Conservation (phyloP, 2,888 invertebrate genomes). For the Papilio elwesi region DNA sequence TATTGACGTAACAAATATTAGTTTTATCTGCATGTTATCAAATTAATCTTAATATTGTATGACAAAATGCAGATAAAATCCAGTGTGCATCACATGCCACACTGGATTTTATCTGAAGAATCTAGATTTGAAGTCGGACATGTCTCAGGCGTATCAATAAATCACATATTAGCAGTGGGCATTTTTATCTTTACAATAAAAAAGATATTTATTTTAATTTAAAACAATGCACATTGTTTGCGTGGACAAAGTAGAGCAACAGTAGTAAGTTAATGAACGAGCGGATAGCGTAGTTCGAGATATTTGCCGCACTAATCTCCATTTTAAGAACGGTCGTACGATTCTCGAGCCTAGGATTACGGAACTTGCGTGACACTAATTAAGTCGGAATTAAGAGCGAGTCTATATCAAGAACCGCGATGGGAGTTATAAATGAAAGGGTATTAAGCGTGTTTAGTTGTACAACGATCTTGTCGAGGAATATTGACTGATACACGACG, state of each 20-base stretch:
- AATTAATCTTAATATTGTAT: too few species aligned
- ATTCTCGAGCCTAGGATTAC: constrained; percentile 81
- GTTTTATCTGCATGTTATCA: too few species aligned
- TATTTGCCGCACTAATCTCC: constrained; percentile 82
- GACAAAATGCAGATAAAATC: too few species aligned
- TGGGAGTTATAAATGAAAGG: constrained; percentile 82
- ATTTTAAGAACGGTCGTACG: constrained; percentile 83
- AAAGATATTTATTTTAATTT: neutral
- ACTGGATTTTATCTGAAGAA: too few species aligned
- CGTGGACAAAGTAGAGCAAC: constrained; percentile 39
- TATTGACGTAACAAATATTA: too few species aligned
- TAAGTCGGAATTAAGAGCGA: constrained; percentile 82
- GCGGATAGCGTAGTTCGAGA: constrained; percentile 78
- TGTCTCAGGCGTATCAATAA: too few species aligned
- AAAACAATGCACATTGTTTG: neutral
- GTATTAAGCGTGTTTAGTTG: constrained; percentile 76
- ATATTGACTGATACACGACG: constrained; percentile 38
- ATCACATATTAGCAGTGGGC: neutral
- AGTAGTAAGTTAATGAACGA: constrained; percentile 70
- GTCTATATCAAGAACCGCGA: constrained; percentile 81
- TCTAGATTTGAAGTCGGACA: too few species aligned
- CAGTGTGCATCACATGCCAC: too few species aligned
- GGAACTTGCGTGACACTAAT: constrained; percentile 84
- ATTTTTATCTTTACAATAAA: neutral
- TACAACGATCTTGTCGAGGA: constrained; percentile 58